Percentiles rank a stretch among this genome's conserved stretches.
These are phyloP conservation scores for Plectus sambesii DNA, from an alignment of 1,140 invertebrate species.

Conservation along the genomic window DNA sequence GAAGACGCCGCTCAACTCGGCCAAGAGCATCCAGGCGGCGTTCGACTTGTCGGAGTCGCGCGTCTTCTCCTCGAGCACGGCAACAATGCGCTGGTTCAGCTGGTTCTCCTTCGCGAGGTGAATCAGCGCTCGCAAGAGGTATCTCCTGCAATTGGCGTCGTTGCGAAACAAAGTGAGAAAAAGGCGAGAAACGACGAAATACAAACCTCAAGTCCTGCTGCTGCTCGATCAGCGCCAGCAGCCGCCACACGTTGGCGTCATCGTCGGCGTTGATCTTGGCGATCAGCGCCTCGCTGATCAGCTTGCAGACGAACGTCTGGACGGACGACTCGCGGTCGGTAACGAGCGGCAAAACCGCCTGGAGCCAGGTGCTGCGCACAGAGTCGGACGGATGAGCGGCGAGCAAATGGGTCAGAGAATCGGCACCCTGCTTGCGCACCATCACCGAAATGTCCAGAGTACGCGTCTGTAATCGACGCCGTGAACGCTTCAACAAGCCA, in stretches of 20 bases:
- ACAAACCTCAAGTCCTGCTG: constrained; percentile 9
- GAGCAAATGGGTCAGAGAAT: constrained; percentile 1
- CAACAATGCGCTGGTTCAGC: constrained; percentile 1
- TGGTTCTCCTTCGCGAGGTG: not conserved
- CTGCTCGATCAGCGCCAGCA: constrained; percentile 8
- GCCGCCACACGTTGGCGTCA: not conserved
- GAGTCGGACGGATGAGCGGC: constrained; percentile 1
- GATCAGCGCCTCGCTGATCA: constrained; percentile 1
- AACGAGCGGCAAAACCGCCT: constrained; percentile 9
- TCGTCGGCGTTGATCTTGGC: not conserved
- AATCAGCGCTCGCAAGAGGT: constrained; percentile 6
- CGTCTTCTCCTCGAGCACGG: constrained; percentile 6
- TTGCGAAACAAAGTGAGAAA: constrained; percentile 4
- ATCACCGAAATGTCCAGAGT: constrained; percentile 8
- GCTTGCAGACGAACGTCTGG: not conserved
- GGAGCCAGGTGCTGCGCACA: constrained; percentile 1
- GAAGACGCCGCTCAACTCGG: constrained; percentile 19
- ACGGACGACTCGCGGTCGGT: constrained; percentile 7
- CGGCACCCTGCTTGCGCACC: constrained; percentile 8
- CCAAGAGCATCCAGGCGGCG: constrained; percentile 29
- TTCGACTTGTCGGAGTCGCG: constrained; percentile 6
- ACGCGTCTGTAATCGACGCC: too few relatives aligned
- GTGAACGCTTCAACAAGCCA: too few relatives aligned
- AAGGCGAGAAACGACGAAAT: not conserved
- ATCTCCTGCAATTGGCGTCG: too few relatives aligned